Conservation (phyloP, 2,113 vertebrate species). For the Ploceus nigricollis region DNA sequence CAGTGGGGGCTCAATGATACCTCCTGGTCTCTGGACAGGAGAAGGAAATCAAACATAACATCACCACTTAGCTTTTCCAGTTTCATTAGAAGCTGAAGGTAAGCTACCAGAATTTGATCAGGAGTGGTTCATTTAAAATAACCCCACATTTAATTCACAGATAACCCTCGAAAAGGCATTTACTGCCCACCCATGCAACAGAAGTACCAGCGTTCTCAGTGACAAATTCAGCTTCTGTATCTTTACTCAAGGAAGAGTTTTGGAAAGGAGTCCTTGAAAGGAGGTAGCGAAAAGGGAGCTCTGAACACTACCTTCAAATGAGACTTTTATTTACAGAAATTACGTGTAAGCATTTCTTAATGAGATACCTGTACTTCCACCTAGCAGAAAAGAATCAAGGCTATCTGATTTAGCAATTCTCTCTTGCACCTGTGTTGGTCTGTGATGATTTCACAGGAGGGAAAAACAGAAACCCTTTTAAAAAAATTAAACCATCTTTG, state of each 20-base stretch:
- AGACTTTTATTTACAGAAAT: not conserved
- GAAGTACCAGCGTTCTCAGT: not conserved
- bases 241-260: not conserved
- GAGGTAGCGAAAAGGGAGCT: not conserved
- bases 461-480: fast-evolving
- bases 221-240: not conserved
- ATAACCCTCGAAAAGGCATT: not conserved
- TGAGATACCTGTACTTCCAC: not conserved
- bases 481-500: not conserved
- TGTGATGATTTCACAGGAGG: not conserved
- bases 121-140: not conserved
- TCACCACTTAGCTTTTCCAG: not conserved
- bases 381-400: not conserved
- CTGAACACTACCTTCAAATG: not conserved
- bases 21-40: not conserved
- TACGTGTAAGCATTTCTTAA: not conserved
- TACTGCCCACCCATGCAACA: not conserved
- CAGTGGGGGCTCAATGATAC: not conserved
- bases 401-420: not conserved
- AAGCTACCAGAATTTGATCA: not conserved
- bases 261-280: not conserved
- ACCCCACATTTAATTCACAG: not conserved
- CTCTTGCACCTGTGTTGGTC: not conserved
- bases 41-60: not conserved
- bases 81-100: not conserved